Percentiles rank a stretch among this genome's conserved stretches.
These are phyloP conservation scores for Leucopsar rothschildi DNA, from an alignment of 2,113 vertebrate genomes.

Conservation along the genomic window DNA sequence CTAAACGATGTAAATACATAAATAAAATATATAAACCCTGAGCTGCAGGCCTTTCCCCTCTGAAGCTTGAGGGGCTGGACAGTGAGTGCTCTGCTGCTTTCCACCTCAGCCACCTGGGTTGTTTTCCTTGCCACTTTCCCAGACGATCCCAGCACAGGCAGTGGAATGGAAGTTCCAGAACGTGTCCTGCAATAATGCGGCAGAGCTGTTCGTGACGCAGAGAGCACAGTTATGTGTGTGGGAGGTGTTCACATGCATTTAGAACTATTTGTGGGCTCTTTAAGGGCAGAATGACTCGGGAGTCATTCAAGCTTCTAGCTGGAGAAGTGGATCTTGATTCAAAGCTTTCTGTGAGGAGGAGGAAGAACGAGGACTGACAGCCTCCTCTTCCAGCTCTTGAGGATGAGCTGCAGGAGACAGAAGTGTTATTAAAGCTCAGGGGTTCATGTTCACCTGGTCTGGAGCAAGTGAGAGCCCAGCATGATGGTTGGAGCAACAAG, in stretches of 20 bases:
- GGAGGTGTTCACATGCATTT: slow-evolving; percentile 38
- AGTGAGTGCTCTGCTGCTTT: background rate
- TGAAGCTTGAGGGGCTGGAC: rapidly evolving
- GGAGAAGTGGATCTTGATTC: background rate
- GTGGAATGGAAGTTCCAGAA: background rate
- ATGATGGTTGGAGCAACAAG: background rate
- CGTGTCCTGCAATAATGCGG: background rate
- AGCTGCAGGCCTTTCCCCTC: background rate
- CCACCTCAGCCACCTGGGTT: rapidly evolving
- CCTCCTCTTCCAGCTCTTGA: background rate
- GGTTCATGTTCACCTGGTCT: background rate
- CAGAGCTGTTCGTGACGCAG: slow-evolving; percentile 12
- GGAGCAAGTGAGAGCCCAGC: background rate
- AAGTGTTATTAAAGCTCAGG: background rate
- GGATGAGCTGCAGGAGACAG: background rate
- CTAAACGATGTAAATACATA: background rate
- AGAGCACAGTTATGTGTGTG: background rate
- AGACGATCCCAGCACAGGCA: background rate
- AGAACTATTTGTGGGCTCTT: slow-evolving; percentile 22
- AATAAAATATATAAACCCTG: background rate
- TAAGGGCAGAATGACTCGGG: slow-evolving; percentile 15
- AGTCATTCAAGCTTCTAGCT: slow-evolving; percentile 11
- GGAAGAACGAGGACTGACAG: background rate
- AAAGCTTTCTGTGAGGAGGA: background rate
- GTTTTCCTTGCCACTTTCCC: background rate